Percentiles rank a stretch among this genome's conserved stretches.
phyloP scores from a whole-genome alignment of 2,888 invertebrate genomes.

The Cylindroiulus punctatus region DNA sequence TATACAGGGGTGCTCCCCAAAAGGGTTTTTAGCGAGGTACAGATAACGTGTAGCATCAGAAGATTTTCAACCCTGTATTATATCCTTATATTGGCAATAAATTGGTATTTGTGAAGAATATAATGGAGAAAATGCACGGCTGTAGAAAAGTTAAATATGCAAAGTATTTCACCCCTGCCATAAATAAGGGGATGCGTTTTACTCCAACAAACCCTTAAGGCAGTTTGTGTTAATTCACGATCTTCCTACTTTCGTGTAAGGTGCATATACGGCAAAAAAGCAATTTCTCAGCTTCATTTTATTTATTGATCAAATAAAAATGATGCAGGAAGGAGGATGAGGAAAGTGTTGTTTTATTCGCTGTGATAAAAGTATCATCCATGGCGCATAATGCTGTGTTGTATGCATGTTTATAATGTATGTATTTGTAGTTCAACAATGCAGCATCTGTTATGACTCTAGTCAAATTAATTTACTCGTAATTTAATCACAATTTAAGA shows the following conservation, averaged over 20 bases:
- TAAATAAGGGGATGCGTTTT: neutral
- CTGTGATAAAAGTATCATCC: neutral
- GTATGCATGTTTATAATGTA: too few species aligned
- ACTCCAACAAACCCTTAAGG: neutral
- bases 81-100: neutral
- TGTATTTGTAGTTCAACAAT: too few species aligned
- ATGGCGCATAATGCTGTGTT: neutral
- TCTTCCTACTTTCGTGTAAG: neutral
- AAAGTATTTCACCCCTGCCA: neutral
- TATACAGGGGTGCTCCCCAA: neutral
- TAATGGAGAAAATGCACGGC: neutral
- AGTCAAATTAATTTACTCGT: too few species aligned
- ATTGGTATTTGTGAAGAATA: neutral
- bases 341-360: neutral
- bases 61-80: neutral
- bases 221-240: neutral
- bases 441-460: too few species aligned
- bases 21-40: neutral
- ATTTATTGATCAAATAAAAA: slow-evolving; percentile 21
- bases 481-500: too few species aligned
- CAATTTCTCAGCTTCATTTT: neutral
- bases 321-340: neutral
- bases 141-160: slow-evolving; percentile 1
- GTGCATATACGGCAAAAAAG: neutral
- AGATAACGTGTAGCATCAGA: neutral